Evolutionary conservation across 2,797 vertebrate species (phyloP), one percentile per base, ranked within the genome.

Genomic region (Anguilla pacifica): DNA sequence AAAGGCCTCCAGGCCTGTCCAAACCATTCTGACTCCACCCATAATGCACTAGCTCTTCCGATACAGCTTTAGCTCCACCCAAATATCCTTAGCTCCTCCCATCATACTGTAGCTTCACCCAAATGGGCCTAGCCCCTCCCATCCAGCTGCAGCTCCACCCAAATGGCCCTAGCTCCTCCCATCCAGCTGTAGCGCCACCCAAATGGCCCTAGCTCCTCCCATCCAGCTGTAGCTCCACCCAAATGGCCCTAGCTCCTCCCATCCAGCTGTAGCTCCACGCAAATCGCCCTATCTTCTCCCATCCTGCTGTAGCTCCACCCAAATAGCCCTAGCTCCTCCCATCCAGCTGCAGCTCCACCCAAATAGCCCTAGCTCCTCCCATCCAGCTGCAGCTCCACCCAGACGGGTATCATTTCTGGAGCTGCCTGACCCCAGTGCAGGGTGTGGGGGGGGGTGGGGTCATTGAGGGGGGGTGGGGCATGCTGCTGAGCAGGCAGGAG

Each of bases 401-500:
- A 70, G 31, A 70, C 6, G 25, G 28, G 6, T n/a, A 10, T n/a
- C 67, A 28, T 28, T 31, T 11, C 67, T 15, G 3, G 67, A 72
- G n/a, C n/a, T 9, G 31, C 28, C 67, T 31, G 67, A 72, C 67
- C 28, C n/a, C n/a, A 72, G n/a, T 11, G 67, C n/a, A 72, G 28
- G 15, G 15, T 15, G 0, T 10, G 81, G 15, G 43, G 31, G 22
- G 10, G 25, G 87, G 67, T 55, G 85, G 81, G 89, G 74, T 89
- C 79, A 88, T 28, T 89, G 85, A 88, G 87, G 83, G 22, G 5
- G 83, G 85, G 15, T 7, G 53, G 28, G 81, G 87, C 46, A 88
- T 67, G 88, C 85, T 89, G 91, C 89, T 87, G 90, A 88, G 86
- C 6, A 2, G 89, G 59, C 86, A 86, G 83, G 70, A 85, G 87